Conservation (phyloP, 2,113 vertebrate species). For the Entelurus aequoreus region DNA sequence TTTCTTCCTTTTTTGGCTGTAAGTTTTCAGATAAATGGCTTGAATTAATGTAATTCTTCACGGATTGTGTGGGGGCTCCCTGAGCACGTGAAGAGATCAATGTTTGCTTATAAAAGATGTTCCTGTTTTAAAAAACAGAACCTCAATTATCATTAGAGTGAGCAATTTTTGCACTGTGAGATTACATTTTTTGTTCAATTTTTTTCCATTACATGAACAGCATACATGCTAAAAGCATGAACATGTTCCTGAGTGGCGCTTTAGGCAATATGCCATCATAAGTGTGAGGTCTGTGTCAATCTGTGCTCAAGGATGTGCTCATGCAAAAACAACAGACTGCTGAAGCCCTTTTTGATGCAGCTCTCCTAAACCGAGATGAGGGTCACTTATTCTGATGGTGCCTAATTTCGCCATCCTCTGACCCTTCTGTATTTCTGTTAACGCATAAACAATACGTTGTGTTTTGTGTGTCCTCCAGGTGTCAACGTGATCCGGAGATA, state of each 20-base stretch:
- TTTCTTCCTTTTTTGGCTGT: too few species aligned
- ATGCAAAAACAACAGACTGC: slow-evolving; percentile 19
- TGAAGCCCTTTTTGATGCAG: slow-evolving; percentile 43
- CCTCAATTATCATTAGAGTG: too few species aligned
- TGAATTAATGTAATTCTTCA: too few species aligned
- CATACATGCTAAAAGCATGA: slow-evolving; percentile 7
- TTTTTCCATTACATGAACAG: slow-evolving; percentile 5
- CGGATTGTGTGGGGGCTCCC: too few species aligned
- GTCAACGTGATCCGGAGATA: slow-evolving; percentile 45
- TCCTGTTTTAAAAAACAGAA: background rate
- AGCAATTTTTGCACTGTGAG: background rate
- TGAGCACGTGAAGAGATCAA: background rate
- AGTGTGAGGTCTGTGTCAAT: slow-evolving; percentile 4
- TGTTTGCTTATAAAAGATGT: background rate
- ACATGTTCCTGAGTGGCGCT: slow-evolving; percentile 11
- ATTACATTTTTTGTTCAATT: background rate
- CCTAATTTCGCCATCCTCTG: slow-evolving; percentile 15
- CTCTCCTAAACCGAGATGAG: slow-evolving; percentile 28
- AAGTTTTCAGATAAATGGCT: too few species aligned
- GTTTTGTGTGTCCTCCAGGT: slow-evolving; percentile 56
- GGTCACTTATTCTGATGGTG: slow-evolving; percentile 35
- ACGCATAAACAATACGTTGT: slow-evolving; percentile 37
- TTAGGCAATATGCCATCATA: slow-evolving; percentile 17
- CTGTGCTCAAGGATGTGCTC: slow-evolving; percentile 20
- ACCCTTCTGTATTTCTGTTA: slow-evolving; percentile 34